Evolutionary conservation across 1,140 invertebrate genomes (phyloP).

Genomic region (Pseudomyrmex pallidus): DNA sequence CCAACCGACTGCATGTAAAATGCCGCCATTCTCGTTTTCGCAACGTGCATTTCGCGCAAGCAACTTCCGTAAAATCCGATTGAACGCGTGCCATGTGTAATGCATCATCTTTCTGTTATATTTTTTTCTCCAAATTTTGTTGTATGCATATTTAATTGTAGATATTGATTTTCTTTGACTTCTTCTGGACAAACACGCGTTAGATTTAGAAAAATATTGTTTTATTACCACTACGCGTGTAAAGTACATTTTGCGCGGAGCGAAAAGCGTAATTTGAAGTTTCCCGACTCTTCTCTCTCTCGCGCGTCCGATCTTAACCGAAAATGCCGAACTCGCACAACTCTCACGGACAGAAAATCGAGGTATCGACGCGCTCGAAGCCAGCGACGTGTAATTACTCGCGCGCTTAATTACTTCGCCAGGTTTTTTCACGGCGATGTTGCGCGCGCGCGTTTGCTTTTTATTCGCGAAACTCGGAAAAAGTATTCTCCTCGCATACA

Average conservation of each 20-base stretch:
- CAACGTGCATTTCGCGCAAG: constrained; percentile 35
- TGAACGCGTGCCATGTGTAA: constrained; percentile 59
- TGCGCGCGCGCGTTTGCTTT: constrained; percentile 36
- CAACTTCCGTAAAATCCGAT: constrained; percentile 46
- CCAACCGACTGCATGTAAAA: constrained; percentile 53
- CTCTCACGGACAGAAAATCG: constrained; percentile 17
- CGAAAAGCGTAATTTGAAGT: neutral
- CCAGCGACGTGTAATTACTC: constrained; percentile 64
- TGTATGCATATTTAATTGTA: neutral
- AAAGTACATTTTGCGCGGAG: neutral
- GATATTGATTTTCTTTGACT: constrained; percentile 10
- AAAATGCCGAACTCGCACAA: constrained; percentile 20
- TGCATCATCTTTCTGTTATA: constrained; percentile 39
- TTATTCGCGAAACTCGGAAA: constrained; percentile 50
- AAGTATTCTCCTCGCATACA: constrained; percentile 65
- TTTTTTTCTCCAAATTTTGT: constrained; percentile 31
- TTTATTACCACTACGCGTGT: neutral
- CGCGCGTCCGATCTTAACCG: neutral
- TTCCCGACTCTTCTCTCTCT: constrained; percentile 1
- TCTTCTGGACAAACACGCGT: too few relatives aligned
- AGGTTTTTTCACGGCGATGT: constrained; percentile 53
- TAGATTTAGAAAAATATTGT: neutral
- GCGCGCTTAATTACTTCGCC: constrained; percentile 64
- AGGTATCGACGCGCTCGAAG: constrained; percentile 39
- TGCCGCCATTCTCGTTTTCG: constrained; percentile 44